Percentiles rank a stretch among this genome's conserved stretches.
Conservation (phyloP, 2,888 invertebrate species). For the Dolichopus griseipennis region DNA sequence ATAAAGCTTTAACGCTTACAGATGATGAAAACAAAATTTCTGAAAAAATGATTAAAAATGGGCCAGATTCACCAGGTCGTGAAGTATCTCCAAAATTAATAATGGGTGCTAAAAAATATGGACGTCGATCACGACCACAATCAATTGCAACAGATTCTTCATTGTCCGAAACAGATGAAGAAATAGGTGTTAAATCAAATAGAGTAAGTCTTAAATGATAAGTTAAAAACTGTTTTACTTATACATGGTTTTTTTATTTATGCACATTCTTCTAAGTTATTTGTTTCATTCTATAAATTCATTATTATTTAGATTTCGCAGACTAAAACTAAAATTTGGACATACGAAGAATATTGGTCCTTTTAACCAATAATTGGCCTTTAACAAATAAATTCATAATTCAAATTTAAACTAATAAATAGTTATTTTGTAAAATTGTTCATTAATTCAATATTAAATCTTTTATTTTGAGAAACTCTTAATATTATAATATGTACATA, state of each 20-base stretch:
- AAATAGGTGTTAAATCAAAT: conserved; percentile 31
- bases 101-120: conserved; percentile 67
- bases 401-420: no score
- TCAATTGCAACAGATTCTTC: conserved; percentile 37
- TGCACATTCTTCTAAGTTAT: no score
- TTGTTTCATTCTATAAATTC: no score
- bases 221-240: background rate
- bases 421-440: no score
- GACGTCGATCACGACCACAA: conserved; percentile 59
- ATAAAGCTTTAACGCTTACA: conserved; percentile 33
- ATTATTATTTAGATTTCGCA: no score
- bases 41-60: conserved; percentile 32
- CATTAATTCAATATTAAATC: no score
- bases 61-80: conserved; percentile 51
- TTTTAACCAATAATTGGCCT: no score
- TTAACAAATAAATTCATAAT: no score
- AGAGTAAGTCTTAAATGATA: conserved; percentile 20
- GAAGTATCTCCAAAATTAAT: conserved; percentile 66
- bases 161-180: conserved; percentile 41
- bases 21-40: conserved; percentile 25
- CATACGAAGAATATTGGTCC: no score
- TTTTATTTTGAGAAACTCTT: no score
- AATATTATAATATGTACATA: no score
- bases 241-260: background rate
- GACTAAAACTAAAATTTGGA: no score